Evolutionary conservation across 92 coral and sea anemone species (phyloP).

Genomic region (Zoanthus solanderi): DNA sequence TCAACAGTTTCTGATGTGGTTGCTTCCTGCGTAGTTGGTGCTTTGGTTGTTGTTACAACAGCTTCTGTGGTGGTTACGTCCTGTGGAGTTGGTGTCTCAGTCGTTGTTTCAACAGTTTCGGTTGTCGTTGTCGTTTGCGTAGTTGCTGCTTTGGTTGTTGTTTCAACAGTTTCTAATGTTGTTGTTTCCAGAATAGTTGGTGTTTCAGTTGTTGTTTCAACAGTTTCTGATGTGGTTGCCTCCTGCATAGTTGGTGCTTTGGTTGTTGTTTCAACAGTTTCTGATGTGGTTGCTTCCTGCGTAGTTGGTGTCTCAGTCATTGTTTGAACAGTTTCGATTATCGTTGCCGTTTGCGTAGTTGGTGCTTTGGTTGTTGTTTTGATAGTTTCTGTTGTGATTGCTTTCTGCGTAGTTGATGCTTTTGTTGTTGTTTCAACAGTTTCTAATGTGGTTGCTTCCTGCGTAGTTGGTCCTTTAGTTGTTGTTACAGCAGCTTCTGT

Average conservation of each 20-base stretch:
- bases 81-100: not conserved
- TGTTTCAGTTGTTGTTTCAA: not conserved
- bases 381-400: not conserved
- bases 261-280: not conserved
- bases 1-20: not conserved
- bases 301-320: not conserved
- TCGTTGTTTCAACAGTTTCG: not conserved
- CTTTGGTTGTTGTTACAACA: not conserved
- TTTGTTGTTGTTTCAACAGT: not conserved
- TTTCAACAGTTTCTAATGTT: not conserved
- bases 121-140: not conserved
- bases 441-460: not conserved
- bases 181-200: not conserved
- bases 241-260: not conserved
- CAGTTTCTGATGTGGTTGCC: not conserved
- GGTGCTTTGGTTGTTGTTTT: not conserved
- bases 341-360: not conserved
- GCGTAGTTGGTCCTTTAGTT: conserved; percentile 3
- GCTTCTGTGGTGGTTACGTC: not conserved
- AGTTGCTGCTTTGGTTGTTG: not conserved
- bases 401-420: not conserved
- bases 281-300: not conserved
- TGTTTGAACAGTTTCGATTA: not conserved
- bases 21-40: not conserved
- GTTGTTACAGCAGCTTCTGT: not conserved